These are phyloP conservation scores for Megalurothrips usitatus DNA, from an alignment of 2,888 invertebrate species.

Conservation along the genomic window DNA sequence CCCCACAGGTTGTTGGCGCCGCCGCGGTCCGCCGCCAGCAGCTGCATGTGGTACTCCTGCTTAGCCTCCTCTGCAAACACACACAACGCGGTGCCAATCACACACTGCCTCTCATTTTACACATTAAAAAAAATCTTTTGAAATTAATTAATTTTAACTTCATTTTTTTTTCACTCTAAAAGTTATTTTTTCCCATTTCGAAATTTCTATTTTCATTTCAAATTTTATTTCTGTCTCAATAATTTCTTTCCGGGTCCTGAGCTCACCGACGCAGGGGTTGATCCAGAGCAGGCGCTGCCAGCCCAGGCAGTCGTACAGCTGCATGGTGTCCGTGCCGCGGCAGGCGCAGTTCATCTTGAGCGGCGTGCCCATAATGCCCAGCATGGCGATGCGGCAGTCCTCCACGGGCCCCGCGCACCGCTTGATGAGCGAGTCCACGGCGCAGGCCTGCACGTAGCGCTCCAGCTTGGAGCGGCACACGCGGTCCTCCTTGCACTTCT, in stretches of 20 bases:
- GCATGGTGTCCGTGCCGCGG: constrained; percentile 77
- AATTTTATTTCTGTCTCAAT: too few species aligned
- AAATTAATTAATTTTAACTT: constrained; percentile 21
- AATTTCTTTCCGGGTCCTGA: constrained; percentile 3
- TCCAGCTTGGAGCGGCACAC: constrained; percentile 87
- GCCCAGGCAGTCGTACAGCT: constrained; percentile 81
- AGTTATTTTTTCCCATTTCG: too few species aligned
- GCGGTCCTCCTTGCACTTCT: constrained; percentile 73
- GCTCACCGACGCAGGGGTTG: constrained; percentile 88
- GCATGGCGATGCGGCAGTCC: constrained; percentile 79
- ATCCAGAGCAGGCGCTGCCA: constrained; percentile 89
- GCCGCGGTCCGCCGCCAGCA: constrained; percentile 40
- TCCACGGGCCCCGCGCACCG: constrained; percentile 81
- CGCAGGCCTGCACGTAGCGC: constrained; percentile 86
- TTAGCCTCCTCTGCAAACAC: constrained; percentile 66
- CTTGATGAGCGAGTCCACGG: constrained; percentile 83
- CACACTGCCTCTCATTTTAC: too few species aligned
- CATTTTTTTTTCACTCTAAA: too few species aligned
- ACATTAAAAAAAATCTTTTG: constrained; percentile 7
- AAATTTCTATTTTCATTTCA: too few species aligned
- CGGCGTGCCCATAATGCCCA: constrained; percentile 85
- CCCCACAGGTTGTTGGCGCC: constrained; percentile 31
- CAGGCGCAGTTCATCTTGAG: constrained; percentile 83
- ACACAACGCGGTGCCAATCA: too few species aligned
- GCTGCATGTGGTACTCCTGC: constrained; percentile 72